A percentile compares a stretch with the other conserved stretches of the same genome.
phyloP scores from a whole-genome alignment of 2,113 vertebrate species.

The Channa maculata region DNA sequence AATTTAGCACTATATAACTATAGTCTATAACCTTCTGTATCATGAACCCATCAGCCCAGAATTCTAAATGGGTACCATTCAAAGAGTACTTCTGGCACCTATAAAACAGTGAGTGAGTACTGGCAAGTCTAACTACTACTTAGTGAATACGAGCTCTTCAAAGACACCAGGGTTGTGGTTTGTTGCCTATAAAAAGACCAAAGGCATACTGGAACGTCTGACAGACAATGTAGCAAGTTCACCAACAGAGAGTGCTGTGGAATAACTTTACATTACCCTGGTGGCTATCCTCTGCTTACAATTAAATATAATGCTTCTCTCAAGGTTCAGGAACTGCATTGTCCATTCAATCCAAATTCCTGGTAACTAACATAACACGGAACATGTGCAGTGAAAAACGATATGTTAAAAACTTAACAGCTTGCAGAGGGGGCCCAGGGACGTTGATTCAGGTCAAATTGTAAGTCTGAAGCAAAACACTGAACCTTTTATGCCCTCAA shows the following conservation, averaged over 20 bases:
- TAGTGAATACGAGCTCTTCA: conserved; percentile 78
- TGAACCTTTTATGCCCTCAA: conserved; percentile 33
- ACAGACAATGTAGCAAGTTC: conserved; percentile 21
- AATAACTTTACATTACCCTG: conserved; percentile 33
- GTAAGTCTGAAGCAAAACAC: conserved; percentile 65
- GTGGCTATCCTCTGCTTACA: conserved; percentile 60
- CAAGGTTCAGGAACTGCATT: conserved; percentile 78
- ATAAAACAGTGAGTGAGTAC: conserved; percentile 78
- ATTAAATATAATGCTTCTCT: conserved; percentile 73
- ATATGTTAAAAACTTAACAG: conserved; percentile 80
- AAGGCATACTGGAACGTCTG: conserved; percentile 56
- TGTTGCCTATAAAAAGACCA: conserved; percentile 80
- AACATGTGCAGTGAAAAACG: conserved; percentile 79
- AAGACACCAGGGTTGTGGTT: conserved; percentile 79
- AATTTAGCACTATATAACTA: conserved; percentile 58
- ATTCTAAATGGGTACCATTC: conserved; percentile 73
- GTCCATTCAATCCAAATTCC: conserved; percentile 78
- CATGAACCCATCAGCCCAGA: conserved; percentile 69
- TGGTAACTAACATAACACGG: conserved; percentile 77
- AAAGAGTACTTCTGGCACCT: conserved; percentile 74
- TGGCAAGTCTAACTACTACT: conserved; percentile 79
- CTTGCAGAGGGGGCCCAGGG: conserved; percentile 73
- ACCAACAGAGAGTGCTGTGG: conserved; percentile 74
- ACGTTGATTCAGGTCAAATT: conserved; percentile 72
- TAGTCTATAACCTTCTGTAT: conserved; percentile 67